phyloP scores from a whole-genome alignment of 2,888 invertebrate species.

The Pterobdella sp. region DNA sequence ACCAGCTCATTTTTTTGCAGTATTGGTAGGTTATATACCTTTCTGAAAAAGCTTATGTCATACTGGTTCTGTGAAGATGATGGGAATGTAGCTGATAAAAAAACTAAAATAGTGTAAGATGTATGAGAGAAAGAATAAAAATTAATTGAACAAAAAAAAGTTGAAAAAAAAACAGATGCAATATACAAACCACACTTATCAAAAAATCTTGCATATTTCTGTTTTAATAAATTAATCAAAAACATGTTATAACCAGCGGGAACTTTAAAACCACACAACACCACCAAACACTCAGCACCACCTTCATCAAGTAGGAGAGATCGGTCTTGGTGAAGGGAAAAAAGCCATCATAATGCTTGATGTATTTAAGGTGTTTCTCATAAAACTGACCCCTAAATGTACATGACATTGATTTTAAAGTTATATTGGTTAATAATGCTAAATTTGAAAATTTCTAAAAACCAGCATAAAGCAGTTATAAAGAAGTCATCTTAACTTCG shows the following conservation, averaged over 20 bases:
- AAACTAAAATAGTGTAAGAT: neutral
- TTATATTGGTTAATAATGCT: no score
- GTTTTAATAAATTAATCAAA: no score
- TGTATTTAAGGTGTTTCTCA: slow-evolving; percentile 87
- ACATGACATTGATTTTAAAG: no score
- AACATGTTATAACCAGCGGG: no score
- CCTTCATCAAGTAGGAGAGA: slow-evolving; percentile 81
- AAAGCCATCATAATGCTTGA: slow-evolving; percentile 76
- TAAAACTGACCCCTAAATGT: slow-evolving; percentile 82
- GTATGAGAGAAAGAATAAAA: neutral
- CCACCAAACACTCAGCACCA: slow-evolving; percentile 38
- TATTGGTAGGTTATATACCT: slow-evolving; percentile 68
- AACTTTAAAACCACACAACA: neutral
- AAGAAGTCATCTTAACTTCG: no score
- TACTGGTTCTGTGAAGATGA: slow-evolving; percentile 65
- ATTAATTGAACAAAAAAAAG: neutral
- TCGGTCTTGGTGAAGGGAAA: slow-evolving; percentile 85
- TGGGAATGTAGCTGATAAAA: neutral
- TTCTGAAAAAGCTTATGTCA: slow-evolving; percentile 64
- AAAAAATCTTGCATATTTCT: no score
- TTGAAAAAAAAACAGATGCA: neutral
- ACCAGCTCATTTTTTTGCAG: slow-evolving; percentile 63
- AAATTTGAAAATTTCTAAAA: no score
- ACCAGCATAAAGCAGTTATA: no score
- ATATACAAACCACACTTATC: no score